Evolutionary conservation across 2,888 invertebrate species (phyloP), one percentile per base, ranked within the genome.

Genomic region (Polydrusus cervinus): DNA sequence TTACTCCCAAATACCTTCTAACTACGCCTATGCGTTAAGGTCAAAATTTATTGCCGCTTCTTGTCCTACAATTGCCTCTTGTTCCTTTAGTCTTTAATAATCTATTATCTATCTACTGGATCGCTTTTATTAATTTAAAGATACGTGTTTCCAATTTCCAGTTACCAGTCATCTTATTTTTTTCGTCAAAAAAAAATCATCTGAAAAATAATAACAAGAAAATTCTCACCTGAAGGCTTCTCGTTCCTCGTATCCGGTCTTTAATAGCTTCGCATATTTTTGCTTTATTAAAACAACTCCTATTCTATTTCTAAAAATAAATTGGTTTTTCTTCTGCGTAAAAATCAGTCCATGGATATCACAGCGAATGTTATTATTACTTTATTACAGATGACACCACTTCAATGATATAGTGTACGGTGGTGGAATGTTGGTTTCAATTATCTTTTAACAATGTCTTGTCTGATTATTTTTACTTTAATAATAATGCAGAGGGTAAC

Each of bases 181-280:
- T 47, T 18, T 45, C 47, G 0, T 14, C 14, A 30, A 20, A 30
- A n/a, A 20, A 61, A 61, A 61, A 7, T 43, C n/a, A 8, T 11
- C 10, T 25, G n/a, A 25, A 62, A 25, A 43, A 20, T 20, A 18
- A 1, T 43, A 40, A 16, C 11, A 43, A 61, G 61, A 40, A 40
- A 43, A 18, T 43, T 62, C 25, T 47, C 55, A 60, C 57, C 57
- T 40, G 57, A 60, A 49, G 49, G 34, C 64, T 64, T 14, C 34
- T 30, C 25, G 6, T 34, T 64, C 11, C 34, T 30, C 25, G 6
- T 34, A 64, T 64, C 64, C 64, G 45, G 64, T 30, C 30, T 47
- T 49, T 64, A 64, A 64, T 49, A 49, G 49, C 49, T 34, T 47
- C 34, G 16, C 64, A 64, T 64, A 30, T 64, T 64, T 64, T 64